Evolutionary conservation across 1,140 invertebrate genomes (phyloP), one percentile per base, ranked within the genome.

Genomic region (Cheumatopsyche charites): DNA sequence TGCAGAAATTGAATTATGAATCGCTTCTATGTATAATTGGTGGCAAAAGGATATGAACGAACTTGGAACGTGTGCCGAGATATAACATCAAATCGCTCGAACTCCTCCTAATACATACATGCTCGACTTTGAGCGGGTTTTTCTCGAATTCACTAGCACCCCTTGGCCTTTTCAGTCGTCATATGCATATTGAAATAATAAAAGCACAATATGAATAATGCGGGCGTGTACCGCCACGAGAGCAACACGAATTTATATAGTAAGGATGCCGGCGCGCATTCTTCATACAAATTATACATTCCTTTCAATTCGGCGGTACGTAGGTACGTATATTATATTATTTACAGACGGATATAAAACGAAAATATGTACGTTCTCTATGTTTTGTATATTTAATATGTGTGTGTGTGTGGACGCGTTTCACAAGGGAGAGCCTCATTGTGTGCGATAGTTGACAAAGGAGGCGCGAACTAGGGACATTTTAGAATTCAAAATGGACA

Each of bases 241-340:
- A 36, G 29, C 29, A 36, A 36, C 9, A 36, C 29, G 29, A 36
- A 4, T 36, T 9, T 68, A 55, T 55, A 45, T 67, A 55, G 66
- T 45, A 23, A 66, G 41, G 23, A 68, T 68, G 66, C 66, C 66
- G 45, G 47, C 66, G 66, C 66, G 66, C 66, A 68, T 68, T 68
- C 66, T 68, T 68, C 66, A 68, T 68, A 68, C 66, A 68, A 68
- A 68, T 68, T 68, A 68, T 68, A 68, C 66, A 68, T 68, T 68
- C 66, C 66, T 55, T 68, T 68, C 66, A 68, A 68, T 68, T 55
- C 47, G 49, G 42, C 43, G 21, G 45, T 55, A 55, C n/a, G n/a
- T 68, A 21, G 26, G 49, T 68, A 12, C 62, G 29, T 23, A n/a
- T n/a, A n/a, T n/a, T n/a, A n/a, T n/a, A n/a, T 67, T 55, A 36